Conservation (phyloP, 2,113 vertebrate species). For the Sardina pilchardus region DNA sequence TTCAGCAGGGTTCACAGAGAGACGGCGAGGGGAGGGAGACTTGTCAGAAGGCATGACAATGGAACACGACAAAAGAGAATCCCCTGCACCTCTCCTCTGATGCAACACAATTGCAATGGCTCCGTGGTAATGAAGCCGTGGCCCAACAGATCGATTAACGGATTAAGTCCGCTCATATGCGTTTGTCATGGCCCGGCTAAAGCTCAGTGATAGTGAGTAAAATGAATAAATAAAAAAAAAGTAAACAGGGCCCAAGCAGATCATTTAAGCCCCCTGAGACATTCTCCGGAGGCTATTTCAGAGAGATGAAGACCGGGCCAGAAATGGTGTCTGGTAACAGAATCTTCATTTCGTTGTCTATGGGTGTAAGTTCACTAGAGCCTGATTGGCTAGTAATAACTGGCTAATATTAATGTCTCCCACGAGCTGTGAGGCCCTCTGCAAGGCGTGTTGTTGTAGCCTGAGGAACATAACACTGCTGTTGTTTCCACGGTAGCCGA, state of each 20-base stretch:
- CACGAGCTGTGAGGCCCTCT: background rate
- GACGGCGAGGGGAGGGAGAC: background rate
- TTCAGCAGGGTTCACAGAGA: background rate
- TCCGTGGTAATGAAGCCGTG: background rate
- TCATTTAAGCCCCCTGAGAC: background rate
- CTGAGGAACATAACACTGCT: no score
- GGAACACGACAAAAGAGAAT: background rate
- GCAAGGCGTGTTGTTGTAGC: no score
- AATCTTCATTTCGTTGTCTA: background rate
- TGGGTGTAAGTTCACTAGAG: background rate
- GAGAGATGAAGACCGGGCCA: background rate
- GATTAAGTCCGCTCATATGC: background rate
- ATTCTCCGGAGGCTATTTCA: background rate
- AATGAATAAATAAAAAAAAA: background rate
- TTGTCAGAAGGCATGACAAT: background rate
- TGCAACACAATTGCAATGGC: background rate
- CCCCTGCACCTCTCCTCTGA: background rate
- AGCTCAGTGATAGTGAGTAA: background rate
- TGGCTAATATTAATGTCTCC: background rate
- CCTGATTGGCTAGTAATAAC: background rate
- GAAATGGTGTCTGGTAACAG: background rate
- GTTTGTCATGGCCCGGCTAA: background rate
- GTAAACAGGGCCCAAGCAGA: background rate
- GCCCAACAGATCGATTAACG: background rate
- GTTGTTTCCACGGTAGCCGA: no score